Conservation (phyloP, 2,113 vertebrate genomes). For the Onychostruthus taczanowskii region DNA sequence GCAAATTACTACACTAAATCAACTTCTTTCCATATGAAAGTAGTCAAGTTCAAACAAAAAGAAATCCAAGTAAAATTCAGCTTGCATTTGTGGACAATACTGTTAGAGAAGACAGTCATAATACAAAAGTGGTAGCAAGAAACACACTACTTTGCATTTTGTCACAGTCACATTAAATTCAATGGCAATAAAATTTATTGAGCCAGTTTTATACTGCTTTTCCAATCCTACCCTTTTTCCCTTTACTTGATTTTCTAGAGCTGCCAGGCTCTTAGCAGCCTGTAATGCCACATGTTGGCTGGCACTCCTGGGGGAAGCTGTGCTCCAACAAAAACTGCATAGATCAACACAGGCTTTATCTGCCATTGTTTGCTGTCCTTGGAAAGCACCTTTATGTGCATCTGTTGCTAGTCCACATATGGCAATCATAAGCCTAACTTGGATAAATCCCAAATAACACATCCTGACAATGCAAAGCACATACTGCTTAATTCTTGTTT, state of each 20-base stretch:
- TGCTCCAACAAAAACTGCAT: background rate
- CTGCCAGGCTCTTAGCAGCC: background rate
- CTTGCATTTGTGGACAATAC: background rate
- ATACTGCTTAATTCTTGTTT: background rate
- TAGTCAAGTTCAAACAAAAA: background rate
- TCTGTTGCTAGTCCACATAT: background rate
- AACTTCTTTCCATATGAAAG: background rate
- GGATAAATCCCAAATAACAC: background rate
- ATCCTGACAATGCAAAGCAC: background rate
- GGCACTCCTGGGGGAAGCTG: background rate
- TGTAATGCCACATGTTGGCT: background rate
- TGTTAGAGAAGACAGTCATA: background rate
- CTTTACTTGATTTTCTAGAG: background rate
- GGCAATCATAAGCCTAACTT: background rate
- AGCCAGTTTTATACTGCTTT: background rate
- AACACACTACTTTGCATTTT: background rate
- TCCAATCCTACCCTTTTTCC: background rate
- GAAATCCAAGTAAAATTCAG: background rate
- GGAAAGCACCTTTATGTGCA: background rate
- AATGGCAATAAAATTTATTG: background rate
- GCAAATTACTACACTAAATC: background rate
- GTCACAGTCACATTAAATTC: background rate
- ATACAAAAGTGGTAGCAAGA: background rate
- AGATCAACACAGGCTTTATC: background rate
- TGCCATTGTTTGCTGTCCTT: background rate